phyloP scores from a whole-genome alignment of 2,797 vertebrate genomes.

The Pogonophryne albipinna region DNA sequence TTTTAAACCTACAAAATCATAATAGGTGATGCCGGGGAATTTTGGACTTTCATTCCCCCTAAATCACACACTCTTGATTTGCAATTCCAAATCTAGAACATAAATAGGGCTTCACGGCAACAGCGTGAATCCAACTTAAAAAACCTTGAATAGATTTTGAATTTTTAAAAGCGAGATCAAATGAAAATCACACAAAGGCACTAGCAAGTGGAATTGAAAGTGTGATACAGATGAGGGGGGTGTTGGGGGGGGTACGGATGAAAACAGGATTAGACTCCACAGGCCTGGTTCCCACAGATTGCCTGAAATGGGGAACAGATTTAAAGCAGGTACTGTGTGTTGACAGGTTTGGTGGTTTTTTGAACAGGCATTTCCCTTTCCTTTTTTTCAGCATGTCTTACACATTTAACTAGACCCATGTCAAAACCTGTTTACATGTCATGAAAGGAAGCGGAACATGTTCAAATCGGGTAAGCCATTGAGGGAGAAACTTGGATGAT shows the following conservation, averaged over 20 bases:
- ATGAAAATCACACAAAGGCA: slow-evolving; percentile 89
- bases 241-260: slow-evolving; percentile 79
- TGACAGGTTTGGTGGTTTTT: slow-evolving; percentile 84
- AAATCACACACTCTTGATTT: slow-evolving; percentile 83
- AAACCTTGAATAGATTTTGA: slow-evolving; percentile 89
- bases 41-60: slow-evolving; percentile 73
- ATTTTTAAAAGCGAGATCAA: slow-evolving; percentile 90
- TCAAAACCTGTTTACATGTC: slow-evolving; percentile 90
- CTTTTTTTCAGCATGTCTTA: slow-evolving; percentile 82
- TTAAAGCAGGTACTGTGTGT: slow-evolving; percentile 88
- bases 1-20: slow-evolving; percentile 83
- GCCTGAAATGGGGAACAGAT: slow-evolving; percentile 88
- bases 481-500: slow-evolving; percentile 83
- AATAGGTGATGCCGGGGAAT: slow-evolving; percentile 81
- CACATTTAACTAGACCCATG: slow-evolving; percentile 85
- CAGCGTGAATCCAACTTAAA: slow-evolving; percentile 84
- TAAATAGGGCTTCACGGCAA: slow-evolving; percentile 83
- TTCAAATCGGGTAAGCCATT: slow-evolving; percentile 84
- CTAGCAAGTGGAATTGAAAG: slow-evolving; percentile 89
- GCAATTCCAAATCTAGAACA: slow-evolving; percentile 84
- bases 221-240: slow-evolving; percentile 88
- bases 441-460: slow-evolving; percentile 86
- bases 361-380: slow-evolving; percentile 72
- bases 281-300: slow-evolving; percentile 90
- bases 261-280: slow-evolving; percentile 90